phyloP scores from a whole-genome alignment of 1,140 invertebrate genomes.

The Halesus radiatus region DNA sequence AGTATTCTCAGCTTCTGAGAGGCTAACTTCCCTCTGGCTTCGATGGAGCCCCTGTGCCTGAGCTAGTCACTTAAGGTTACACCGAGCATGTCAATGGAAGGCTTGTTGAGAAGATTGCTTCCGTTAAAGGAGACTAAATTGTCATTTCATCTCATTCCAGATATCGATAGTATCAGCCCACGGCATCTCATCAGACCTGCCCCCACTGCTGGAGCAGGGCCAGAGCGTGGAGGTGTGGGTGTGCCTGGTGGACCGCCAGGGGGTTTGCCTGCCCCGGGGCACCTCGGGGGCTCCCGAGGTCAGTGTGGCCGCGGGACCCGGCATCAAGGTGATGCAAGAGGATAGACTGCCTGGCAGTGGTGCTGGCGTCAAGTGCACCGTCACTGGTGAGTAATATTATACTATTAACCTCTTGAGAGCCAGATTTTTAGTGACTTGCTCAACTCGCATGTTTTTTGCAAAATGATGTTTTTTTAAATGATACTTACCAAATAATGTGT shows the following conservation, averaged over 20 bases:
- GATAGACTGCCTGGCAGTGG: not conserved
- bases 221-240: slow-evolving; percentile 42
- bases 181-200: slow-evolving; percentile 44
- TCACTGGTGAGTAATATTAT: slow-evolving; percentile 39
- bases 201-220: slow-evolving; percentile 47
- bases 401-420: no score
- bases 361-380: slow-evolving; percentile 19
- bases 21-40: no score
- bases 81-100: no score
- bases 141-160: slow-evolving; percentile 1
- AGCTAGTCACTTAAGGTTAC: no score
- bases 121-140: no score
- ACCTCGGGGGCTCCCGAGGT: slow-evolving; percentile 41
- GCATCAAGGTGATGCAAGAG: slow-evolving; percentile 9
- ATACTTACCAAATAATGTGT: no score
- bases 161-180: slow-evolving; percentile 37
- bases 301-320: slow-evolving; percentile 15
- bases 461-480: no score
- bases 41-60: no score
- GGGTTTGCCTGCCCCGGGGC: slow-evolving; percentile 11
- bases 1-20: no score
- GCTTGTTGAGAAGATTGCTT: no score
- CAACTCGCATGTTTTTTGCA: no score
- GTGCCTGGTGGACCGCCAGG: slow-evolving; percentile 28
- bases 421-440: no score